Evolutionary conservation across 2,797 vertebrate genomes (phyloP).

Genomic region (Tinamus major): DNA sequence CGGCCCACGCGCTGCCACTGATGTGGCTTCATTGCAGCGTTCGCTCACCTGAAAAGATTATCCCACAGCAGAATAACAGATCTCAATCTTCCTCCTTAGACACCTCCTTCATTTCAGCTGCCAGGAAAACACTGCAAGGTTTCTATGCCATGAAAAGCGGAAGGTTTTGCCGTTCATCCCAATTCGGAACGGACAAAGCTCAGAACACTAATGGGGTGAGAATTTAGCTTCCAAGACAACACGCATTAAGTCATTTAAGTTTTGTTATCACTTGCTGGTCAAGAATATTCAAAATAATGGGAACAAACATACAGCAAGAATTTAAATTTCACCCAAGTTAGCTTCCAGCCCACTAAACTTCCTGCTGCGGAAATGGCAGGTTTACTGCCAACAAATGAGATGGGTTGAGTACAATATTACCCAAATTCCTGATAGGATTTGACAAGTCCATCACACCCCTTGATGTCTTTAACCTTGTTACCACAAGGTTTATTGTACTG

Average conservation of each 20-base stretch:
- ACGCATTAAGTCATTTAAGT: neutral
- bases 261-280: neutral
- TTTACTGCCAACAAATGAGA: neutral
- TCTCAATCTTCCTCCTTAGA: neutral
- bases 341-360: neutral
- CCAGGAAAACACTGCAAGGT: neutral
- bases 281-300: neutral
- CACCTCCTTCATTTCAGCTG: slow-evolving; percentile 18
- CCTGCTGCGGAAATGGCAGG: neutral
- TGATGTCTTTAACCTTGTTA: slow-evolving; percentile 62
- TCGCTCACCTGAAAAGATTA: neutral
- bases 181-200: neutral
- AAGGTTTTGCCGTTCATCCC: neutral
- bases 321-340: neutral
- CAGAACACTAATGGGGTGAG: neutral
- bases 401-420: neutral
- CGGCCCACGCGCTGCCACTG: neutral
- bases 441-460: slow-evolving; percentile 54
- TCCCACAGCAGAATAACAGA: neutral
- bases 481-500: slow-evolving; percentile 41
- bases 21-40: neutral
- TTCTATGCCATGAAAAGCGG: neutral
- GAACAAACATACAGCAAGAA: neutral
- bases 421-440: slow-evolving; percentile 35
- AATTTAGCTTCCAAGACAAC: neutral